A percentile compares a stretch with the other conserved stretches of the same genome.
Evolutionary conservation across 2,888 invertebrate genomes (phyloP).

Genomic region (Coleophora flavipennella): DNA sequence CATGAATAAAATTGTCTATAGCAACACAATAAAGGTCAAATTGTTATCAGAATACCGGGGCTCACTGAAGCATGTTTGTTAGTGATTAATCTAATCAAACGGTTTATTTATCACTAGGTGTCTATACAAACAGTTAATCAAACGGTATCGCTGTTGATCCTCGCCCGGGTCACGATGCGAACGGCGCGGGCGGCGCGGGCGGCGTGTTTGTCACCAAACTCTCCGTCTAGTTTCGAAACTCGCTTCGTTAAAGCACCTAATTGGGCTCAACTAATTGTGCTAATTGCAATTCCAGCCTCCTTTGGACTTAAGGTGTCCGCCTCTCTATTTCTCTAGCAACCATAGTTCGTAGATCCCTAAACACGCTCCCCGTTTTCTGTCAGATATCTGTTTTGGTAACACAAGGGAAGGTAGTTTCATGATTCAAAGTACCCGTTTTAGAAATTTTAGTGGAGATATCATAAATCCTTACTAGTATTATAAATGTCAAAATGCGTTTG

Average conservation of each 20-base stretch:
- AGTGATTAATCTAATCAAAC: not conserved
- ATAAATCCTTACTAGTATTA: too few relatives aligned
- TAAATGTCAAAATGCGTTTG: too few relatives aligned
- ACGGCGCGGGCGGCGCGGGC: conserved; percentile 49
- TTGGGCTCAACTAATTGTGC: conserved; percentile 61
- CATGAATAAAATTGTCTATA: not conserved
- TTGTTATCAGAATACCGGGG: not conserved
- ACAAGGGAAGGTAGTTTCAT: conserved; percentile 15
- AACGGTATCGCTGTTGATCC: conserved; percentile 34
- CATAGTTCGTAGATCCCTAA: conserved; percentile 17
- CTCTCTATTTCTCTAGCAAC: conserved; percentile 12
- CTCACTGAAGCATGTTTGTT: not conserved
- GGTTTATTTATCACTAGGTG: conserved; percentile 9
- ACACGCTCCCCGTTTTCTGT: conserved; percentile 14
- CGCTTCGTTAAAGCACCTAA: conserved; percentile 65
- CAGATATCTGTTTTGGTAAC: conserved; percentile 7
- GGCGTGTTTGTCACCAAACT: conserved; percentile 54
- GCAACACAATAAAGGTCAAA: not conserved
- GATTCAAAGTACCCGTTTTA: too few relatives aligned
- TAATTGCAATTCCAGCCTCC: conserved; percentile 54
- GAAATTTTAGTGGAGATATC: too few relatives aligned
- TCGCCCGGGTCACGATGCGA: conserved; percentile 53
- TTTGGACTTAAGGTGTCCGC: conserved; percentile 58
- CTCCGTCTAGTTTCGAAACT: conserved; percentile 46
- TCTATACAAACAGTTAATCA: conserved; percentile 34